Percentiles rank a stretch among this genome's conserved stretches.
phyloP scores from a whole-genome alignment of 2,113 vertebrate genomes.

The Eretmochelys imbricata region DNA sequence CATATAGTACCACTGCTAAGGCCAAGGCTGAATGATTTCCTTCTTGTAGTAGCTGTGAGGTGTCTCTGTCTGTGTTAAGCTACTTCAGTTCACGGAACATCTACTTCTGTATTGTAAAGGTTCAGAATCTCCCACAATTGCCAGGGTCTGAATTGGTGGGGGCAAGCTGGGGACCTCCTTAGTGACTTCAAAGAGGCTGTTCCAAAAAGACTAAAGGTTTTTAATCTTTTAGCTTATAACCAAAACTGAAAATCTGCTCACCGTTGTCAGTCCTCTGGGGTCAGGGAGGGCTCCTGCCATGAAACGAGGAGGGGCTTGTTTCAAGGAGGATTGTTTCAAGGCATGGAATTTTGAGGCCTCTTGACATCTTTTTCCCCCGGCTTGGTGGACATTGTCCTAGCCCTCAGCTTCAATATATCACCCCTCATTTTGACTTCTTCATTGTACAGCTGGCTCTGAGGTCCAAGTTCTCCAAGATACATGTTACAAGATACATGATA shows the following conservation, averaged over 20 bases:
- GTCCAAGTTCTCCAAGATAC: background rate
- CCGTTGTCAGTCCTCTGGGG: background rate
- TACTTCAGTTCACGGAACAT: constrained; percentile 61
- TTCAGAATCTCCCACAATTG: constrained; percentile 46
- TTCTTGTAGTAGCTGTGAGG: constrained; percentile 57
- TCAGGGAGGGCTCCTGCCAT: background rate
- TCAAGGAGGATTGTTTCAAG: background rate
- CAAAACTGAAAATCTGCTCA: background rate
- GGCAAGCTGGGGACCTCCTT: background rate
- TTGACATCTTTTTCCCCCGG: background rate
- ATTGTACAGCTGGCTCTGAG: background rate
- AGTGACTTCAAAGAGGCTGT: constrained; percentile 4
- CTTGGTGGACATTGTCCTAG: background rate
- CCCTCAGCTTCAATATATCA: background rate
- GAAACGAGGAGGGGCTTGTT: background rate
- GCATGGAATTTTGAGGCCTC: background rate
- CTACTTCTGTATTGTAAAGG: constrained; percentile 49
- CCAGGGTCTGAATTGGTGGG: background rate
- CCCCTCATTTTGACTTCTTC: background rate
- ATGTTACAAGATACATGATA: too few species aligned
- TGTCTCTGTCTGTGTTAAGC: constrained; percentile 48
- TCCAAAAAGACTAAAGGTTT: background rate
- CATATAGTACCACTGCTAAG: constrained; percentile 47
- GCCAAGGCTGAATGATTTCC: constrained; percentile 62
- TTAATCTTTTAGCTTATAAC: background rate